Base-by-base conservation (phyloP, 2,113 vertebrate genomes). In the Ceyx melanurus region DNA sequence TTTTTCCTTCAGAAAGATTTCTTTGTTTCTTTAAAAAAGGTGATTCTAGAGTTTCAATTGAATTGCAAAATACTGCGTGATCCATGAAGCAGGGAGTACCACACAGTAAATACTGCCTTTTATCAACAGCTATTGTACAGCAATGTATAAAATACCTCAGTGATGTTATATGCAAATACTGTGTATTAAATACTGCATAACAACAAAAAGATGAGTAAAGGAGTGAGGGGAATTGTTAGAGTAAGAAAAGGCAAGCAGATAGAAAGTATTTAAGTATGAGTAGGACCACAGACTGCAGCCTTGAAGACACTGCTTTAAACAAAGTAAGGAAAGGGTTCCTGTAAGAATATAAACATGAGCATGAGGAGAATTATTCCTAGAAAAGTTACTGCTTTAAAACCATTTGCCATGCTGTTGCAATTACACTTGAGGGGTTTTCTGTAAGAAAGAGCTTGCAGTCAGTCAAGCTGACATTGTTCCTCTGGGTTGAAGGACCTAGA, bases 381-480 rank as follows among this genome's bases (percentile, higher is more conserved):
- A 91, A 83, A 93, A 92, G 46, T 67, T 46, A 37, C 53, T 89
- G 71, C 76, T 97, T 94, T 77, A 88, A 91, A 97, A 92, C 48
- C 66, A 37, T 71, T 95, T 94, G 74, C 74, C 11, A 15, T 31
- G 80, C 54, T 86, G 68, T 51, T 90, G 68, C 79, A 93, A 92
- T 95, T 93, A 86, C 75, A 75, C 84, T 94, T 77, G 79, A 86
- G 84, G 80, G 35, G 28, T 62, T 86, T 96, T 95, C 80, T 31
- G 6, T 90, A 85, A 90, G 72, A 94, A 95, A 96, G 88, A 92
- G 91, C 92, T 96, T 96, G 79, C 92, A 89, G 95, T 91, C 92
- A 80, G 25, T 87, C 78, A 89, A 72, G 66, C 46, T 96, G 74
- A 86, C 62, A 61, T 76, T 66, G 50, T 87, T 48, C 21, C 42